Evolutionary conservation across 2,113 vertebrate species (phyloP), one percentile per base, ranked within the genome.

Genomic region (Echinops telfairi): DNA sequence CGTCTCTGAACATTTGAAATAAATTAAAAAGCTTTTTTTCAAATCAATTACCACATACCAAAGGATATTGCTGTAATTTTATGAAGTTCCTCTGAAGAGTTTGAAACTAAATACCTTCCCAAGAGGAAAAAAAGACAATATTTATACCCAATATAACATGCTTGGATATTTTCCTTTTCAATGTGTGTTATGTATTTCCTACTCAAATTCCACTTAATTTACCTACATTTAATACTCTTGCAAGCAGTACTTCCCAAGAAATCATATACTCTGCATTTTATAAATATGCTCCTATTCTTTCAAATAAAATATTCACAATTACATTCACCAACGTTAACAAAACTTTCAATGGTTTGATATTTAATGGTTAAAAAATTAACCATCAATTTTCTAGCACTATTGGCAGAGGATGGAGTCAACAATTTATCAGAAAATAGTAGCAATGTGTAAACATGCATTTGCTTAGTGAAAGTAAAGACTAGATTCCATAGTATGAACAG

Each of bases 281-380:
- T 86, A 20, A 88, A 25, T 33, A 11, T 88, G 25, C 58, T 78
- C 58, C 53, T 27, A n/a, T 68, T 85, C 33, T 31, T 90, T 94
- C 33, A 93, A 88, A 91, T 25, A 80, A 86, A 86, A 75, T 22
- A 71, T 53, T 53, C 47, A 89, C 79, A 53, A 83, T 83, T 88
- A 86, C 27, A 70, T 19, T 20, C 4, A 80, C 23, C 2, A 86
- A 70, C 4, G 78, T 80, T 83, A 87, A 79, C 83, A 9, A 64
- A 80, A 1, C 6, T 70, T 40, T 75, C 22, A 53, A 53, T 88
- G 87, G 33, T 85, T 87, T 85, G 23, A 31, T 66, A 22, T 75
- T 81, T 14, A 2, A 53, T 78, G 31, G 68, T 86, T 27, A 83
- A 40, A 47, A 87, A 86, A 84, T 33, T 76, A 86, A 88, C 10